Conservation (phyloP, 37 sponge, comb jelly and placozoan genomes). For the Cladorhizidae sp. region DNA sequence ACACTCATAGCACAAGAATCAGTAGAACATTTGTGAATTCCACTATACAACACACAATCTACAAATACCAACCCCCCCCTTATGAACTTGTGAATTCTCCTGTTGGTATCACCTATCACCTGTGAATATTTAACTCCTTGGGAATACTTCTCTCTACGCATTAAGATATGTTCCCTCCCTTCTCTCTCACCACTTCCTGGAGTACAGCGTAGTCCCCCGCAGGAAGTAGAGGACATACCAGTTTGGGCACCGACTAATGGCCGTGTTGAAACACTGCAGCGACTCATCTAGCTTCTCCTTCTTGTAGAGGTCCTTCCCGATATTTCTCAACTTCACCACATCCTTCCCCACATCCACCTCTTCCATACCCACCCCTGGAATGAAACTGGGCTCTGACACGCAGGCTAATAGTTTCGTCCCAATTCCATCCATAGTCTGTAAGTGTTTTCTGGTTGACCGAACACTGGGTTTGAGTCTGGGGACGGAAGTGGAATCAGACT, state of each 20-base stretch:
- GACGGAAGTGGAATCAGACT: slow-evolving; percentile 8
- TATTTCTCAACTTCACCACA: slow-evolving; percentile 41
- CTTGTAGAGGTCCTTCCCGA: slow-evolving; percentile 48
- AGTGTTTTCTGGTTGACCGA: neutral
- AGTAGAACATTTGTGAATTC: no score
- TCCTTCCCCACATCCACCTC: slow-evolving; percentile 14
- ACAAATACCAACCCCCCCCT: no score
- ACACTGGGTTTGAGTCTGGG: slow-evolving; percentile 4
- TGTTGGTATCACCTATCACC: no score
- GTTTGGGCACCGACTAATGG: slow-evolving; percentile 32
- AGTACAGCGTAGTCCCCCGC: slow-evolving; percentile 66
- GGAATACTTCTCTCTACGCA: no score
- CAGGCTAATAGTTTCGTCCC: neutral
- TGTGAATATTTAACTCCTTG: no score
- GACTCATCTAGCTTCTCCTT: slow-evolving; percentile 48
- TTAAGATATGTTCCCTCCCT: no score
- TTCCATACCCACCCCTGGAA: neutral
- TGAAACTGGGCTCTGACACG: neutral
- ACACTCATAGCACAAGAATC: no score
- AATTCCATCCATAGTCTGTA: neutral
- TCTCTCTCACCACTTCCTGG: slow-evolving; percentile 57
- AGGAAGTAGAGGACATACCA: slow-evolving; percentile 67
- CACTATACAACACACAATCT: no score
- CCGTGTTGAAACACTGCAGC: slow-evolving; percentile 60
- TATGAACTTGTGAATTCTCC: no score